phyloP scores from a whole-genome alignment of 1,140 invertebrate genomes.

The Cylas formicarius region DNA sequence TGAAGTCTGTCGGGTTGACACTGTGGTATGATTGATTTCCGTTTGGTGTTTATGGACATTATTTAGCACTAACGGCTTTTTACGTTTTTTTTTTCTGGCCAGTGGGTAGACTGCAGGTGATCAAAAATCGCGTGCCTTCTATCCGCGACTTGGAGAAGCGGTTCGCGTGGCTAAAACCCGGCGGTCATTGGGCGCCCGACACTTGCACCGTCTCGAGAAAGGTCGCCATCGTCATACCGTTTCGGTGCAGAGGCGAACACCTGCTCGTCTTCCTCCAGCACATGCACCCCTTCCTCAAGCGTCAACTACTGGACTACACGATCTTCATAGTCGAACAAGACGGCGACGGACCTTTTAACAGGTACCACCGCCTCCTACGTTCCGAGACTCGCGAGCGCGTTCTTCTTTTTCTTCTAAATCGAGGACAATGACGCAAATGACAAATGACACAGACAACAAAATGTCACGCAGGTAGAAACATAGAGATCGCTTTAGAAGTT shows the following conservation, averaged over 20 bases:
- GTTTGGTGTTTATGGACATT: background rate
- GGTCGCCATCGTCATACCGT: conserved; percentile 86
- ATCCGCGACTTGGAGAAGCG: conserved; percentile 42
- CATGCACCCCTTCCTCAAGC: conserved; percentile 84
- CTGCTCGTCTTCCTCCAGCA: conserved; percentile 76
- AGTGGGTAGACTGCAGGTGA: conserved; percentile 43
- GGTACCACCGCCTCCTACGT: too few species aligned
- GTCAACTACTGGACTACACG: conserved; percentile 86
- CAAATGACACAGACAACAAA: too few species aligned
- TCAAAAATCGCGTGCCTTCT: conserved; percentile 42
- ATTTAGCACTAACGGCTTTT: background rate
- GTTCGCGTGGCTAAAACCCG: conserved; percentile 51
- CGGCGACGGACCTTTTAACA: conserved; percentile 71
- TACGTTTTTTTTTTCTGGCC: conserved; percentile 17
- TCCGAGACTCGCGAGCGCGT: too few species aligned
- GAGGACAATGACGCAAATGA: too few species aligned
- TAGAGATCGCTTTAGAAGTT: too few species aligned
- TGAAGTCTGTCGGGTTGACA: too few species aligned
- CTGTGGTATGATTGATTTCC: too few species aligned
- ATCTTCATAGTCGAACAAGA: conserved; percentile 93
- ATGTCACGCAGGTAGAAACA: too few species aligned
- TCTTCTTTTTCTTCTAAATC: too few species aligned
- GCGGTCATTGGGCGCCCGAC: conserved; percentile 69
- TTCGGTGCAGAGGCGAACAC: conserved; percentile 77
- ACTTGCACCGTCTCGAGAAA: conserved; percentile 67